These are phyloP conservation scores for Taeniopygia guttata DNA, from an alignment of 2,797 vertebrate genomes.

Conservation along the genomic window DNA sequence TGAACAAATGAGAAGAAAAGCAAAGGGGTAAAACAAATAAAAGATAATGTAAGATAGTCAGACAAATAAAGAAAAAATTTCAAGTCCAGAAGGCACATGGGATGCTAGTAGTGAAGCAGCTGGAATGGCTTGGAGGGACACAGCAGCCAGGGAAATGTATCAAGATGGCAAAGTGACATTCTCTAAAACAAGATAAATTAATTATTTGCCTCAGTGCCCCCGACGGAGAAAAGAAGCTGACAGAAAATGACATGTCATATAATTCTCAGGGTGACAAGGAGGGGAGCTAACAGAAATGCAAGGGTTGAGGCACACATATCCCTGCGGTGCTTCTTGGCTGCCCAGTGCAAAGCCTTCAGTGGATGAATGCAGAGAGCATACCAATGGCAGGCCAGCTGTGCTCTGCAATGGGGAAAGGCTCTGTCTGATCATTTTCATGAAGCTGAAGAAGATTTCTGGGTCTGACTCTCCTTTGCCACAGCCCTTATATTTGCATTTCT, in stretches of 20 bases:
- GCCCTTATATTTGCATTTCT: background rate
- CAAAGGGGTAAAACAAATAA: slow-evolving; percentile 13
- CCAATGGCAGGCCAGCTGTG: background rate
- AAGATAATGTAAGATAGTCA: background rate
- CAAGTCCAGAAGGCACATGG: background rate
- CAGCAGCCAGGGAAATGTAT: slow-evolving; percentile 16
- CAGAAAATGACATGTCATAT: slow-evolving; percentile 45
- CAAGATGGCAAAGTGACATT: slow-evolving; percentile 33
- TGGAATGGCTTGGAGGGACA: background rate
- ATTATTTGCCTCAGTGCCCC: slow-evolving; percentile 41
- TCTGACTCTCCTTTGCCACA: background rate
- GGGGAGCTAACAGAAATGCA: background rate
- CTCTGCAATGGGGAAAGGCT: background rate
- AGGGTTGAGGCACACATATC: background rate
- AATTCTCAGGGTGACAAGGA: slow-evolving; percentile 32
- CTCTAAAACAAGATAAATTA: slow-evolving; percentile 52
- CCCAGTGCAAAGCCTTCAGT: background rate
- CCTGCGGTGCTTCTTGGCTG: background rate
- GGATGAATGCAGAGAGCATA: background rate
- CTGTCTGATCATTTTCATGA: background rate
- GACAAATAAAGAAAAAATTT: slow-evolving; percentile 7
- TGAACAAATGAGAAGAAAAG: background rate
- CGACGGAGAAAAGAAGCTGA: slow-evolving; percentile 39
- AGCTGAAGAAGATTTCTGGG: background rate
- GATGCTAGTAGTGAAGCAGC: background rate